Percentiles rank a stretch among this genome's conserved stretches.
Conservation (phyloP, 2,113 vertebrate species). For the Apistogramma diplotaenia region DNA sequence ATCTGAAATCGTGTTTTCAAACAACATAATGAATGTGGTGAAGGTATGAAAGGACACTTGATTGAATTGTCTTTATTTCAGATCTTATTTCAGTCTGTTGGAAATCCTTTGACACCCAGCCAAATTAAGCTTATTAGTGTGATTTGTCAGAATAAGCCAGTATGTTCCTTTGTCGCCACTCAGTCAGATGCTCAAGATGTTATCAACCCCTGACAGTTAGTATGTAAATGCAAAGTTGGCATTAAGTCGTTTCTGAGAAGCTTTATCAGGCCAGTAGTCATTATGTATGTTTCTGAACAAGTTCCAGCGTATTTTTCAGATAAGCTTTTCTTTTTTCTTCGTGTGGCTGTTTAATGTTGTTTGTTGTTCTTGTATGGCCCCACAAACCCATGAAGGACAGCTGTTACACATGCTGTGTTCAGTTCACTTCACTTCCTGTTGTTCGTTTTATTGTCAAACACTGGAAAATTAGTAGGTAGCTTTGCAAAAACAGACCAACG, state of each 20-base stretch:
- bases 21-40: not conserved
- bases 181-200: not conserved
- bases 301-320: not conserved
- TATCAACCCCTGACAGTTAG: not conserved
- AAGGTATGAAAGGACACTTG: not conserved
- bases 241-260: not conserved
- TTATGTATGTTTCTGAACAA: not conserved
- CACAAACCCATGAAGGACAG: not conserved
- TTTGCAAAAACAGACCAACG: not conserved
- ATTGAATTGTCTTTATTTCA: not conserved
- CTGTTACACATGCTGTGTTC: not conserved
- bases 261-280: not conserved
- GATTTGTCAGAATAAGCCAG: not conserved
- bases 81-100: not conserved
- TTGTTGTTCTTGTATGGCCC: not conserved
- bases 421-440: not conserved
- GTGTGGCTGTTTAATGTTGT: not conserved
- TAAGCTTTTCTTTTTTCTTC: not conserved
- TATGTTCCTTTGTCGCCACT: not conserved
- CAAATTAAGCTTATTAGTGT: not conserved
- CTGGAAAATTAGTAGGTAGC: not conserved
- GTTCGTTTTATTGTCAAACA: not conserved
- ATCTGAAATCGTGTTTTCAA: not conserved
- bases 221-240: conserved; percentile 17
- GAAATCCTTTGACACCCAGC: not conserved